Conservation (phyloP, 2,113 vertebrate species). For the Myotis brandtii region DNA sequence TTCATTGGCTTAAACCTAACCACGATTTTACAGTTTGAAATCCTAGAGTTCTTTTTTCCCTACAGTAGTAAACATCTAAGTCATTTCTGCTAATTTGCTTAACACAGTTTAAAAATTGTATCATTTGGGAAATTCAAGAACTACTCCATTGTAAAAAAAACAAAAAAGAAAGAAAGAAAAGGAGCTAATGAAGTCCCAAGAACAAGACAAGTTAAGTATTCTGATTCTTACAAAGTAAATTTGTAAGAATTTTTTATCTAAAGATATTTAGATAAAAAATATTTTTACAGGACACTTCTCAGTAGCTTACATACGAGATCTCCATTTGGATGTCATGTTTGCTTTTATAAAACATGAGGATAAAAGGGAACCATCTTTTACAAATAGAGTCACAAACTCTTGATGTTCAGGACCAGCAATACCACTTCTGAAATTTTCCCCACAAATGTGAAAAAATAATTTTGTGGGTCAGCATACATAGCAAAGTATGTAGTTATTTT, state of each 20-base stretch:
- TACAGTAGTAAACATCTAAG: neutral
- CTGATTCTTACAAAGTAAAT: neutral
- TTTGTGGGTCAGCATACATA: neutral
- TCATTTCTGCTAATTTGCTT: neutral
- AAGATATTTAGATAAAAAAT: neutral
- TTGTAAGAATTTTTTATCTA: neutral
- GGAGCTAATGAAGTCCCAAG: neutral
- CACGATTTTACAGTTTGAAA: neutral
- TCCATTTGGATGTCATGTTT: constrained; percentile 20
- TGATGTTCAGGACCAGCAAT: neutral
- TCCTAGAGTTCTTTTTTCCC: neutral
- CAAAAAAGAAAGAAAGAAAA: neutral
- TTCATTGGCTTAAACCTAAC: neutral
- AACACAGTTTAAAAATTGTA: neutral
- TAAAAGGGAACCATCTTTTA: neutral
- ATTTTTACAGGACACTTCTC: neutral
- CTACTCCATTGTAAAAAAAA: neutral
- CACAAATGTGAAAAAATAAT: neutral
- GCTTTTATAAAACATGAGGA: neutral
- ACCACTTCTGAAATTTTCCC: neutral
- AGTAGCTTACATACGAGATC: neutral
- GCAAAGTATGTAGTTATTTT: neutral
- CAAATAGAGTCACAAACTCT: neutral
- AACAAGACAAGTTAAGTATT: neutral
- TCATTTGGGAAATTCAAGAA: neutral